phyloP scores from a whole-genome alignment of 2,113 vertebrate species.

The Perca schrenkii region DNA sequence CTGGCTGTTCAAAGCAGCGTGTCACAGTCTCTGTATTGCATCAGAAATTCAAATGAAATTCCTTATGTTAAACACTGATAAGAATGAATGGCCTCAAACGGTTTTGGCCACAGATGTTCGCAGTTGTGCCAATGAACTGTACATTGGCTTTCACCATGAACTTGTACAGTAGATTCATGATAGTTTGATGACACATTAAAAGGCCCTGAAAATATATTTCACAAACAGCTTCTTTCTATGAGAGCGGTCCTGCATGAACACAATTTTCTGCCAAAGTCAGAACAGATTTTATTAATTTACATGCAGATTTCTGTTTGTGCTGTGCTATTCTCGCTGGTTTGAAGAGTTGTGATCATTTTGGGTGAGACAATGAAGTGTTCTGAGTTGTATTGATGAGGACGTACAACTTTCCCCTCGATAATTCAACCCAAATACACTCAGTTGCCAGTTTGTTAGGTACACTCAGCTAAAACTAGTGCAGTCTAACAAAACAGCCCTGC shows the following conservation, averaged over 20 bases:
- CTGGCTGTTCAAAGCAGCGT: slow-evolving; percentile 45
- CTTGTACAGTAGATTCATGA: background rate
- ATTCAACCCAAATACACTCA: no score
- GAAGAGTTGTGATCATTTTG: background rate
- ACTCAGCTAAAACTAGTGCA: no score
- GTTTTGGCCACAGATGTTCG: background rate
- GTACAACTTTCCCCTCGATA: no score
- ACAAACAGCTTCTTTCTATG: background rate
- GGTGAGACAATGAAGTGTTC: no score
- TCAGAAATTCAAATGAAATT: slow-evolving; percentile 11
- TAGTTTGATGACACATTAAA: background rate
- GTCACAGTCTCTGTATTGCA: slow-evolving; percentile 32
- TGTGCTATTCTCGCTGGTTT: no score
- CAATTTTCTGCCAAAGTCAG: background rate
- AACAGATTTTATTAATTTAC: background rate
- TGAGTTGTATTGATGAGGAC: no score
- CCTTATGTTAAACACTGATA: slow-evolving; percentile 19
- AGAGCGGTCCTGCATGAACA: no score
- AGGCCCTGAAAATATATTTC: background rate
- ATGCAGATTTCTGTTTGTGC: background rate
- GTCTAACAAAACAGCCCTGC: background rate
- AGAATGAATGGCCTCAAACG: slow-evolving; percentile 17
- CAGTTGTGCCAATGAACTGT: slow-evolving; percentile 1
- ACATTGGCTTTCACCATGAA: background rate
- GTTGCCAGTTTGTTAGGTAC: background rate